Percentiles rank a stretch among this genome's conserved stretches.
These are phyloP conservation scores for Colaptes auratus DNA, from an alignment of 2,113 vertebrate species.

Conservation along the genomic window DNA sequence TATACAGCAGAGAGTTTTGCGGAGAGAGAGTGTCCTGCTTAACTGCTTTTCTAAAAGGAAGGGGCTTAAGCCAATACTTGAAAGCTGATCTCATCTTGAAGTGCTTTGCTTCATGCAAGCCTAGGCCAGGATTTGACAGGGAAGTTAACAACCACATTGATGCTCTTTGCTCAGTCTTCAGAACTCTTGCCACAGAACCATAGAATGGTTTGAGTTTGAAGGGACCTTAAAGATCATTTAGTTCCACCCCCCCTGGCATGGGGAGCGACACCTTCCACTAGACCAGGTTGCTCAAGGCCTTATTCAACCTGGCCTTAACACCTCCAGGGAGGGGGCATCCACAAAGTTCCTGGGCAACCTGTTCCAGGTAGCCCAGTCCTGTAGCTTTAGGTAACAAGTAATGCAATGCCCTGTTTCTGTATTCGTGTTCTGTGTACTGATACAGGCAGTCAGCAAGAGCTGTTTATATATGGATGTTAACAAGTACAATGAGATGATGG, in stretches of 20 bases:
- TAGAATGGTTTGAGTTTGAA: no score
- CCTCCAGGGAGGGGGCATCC: no score
- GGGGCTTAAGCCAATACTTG: background rate
- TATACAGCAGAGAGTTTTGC: background rate
- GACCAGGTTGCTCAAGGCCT: no score
- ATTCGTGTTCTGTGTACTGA: background rate
- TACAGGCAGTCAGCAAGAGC: background rate
- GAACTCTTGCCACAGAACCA: background rate
- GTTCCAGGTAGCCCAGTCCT: no score
- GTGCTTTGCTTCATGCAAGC: background rate
- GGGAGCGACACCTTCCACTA: no score
- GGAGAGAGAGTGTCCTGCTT: background rate
- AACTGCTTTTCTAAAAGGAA: background rate
- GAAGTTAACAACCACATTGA: background rate
- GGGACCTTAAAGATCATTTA: no score
- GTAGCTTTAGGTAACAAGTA: background rate
- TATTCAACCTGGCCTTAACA: no score
- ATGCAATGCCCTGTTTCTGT: fast-evolving
- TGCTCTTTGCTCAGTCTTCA: background rate
- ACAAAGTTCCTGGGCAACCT: no score
- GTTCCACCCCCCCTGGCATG: no score
- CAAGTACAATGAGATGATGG: background rate
- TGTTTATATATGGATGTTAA: background rate
- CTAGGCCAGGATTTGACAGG: background rate
- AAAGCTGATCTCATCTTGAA: background rate